phyloP scores from a whole-genome alignment of 1,140 invertebrate genomes.

The Drosophila mojavensis region DNA sequence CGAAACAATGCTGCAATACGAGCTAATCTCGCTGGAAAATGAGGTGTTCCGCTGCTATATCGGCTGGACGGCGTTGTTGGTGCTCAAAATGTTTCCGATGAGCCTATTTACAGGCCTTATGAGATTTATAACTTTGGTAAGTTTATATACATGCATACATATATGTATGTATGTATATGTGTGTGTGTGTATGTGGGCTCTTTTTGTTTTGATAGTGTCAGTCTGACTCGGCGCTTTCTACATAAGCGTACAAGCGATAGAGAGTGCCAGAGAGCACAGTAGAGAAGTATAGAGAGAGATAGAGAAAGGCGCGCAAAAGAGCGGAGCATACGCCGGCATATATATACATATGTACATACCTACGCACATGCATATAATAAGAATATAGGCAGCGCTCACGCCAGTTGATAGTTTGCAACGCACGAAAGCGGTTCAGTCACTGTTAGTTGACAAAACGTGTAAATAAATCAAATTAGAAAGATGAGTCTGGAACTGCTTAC shows the following conservation, averaged over 20 bases:
- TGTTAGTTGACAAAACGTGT: background rate
- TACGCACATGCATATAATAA: constrained; percentile 18
- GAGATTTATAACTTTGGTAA: constrained; percentile 86
- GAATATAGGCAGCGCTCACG: constrained; percentile 17
- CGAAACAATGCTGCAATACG: constrained; percentile 47
- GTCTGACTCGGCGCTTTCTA: constrained; percentile 33
- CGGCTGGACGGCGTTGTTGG: constrained; percentile 86
- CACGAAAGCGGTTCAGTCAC: background rate
- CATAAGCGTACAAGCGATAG: constrained; percentile 2
- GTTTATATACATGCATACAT: constrained; percentile 11
- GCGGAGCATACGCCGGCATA: constrained; percentile 10
- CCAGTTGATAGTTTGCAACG: constrained; percentile 27
- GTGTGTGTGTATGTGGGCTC: too few relatives aligned
- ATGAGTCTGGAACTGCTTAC: constrained; percentile 68
- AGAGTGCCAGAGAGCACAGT: constrained; percentile 12
- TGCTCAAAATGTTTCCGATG: constrained; percentile 87
- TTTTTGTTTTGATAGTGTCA: constrained; percentile 17
- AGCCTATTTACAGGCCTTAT: constrained; percentile 85
- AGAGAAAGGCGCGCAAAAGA: background rate
- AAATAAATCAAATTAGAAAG: constrained; percentile 27
- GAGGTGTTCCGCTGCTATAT: constrained; percentile 85
- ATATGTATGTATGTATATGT: too few relatives aligned
- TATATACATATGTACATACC: too few relatives aligned
- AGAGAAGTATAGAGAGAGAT: background rate
- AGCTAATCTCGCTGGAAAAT: constrained; percentile 74